Base-by-base conservation (phyloP, 2,888 invertebrate species). In the Ochlodes sylvanus region DNA sequence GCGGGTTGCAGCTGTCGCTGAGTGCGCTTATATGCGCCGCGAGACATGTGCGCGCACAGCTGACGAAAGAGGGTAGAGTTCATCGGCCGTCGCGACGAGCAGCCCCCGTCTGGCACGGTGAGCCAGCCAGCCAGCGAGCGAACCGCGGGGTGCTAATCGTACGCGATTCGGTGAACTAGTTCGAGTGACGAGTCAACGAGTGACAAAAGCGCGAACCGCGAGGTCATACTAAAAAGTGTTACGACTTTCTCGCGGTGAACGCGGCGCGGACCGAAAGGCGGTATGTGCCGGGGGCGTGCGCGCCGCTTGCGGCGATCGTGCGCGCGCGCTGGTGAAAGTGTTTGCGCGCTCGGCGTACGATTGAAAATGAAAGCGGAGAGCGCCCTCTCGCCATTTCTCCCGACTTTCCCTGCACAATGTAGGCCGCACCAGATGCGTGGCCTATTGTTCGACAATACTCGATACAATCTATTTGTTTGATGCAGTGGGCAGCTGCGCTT, bases 381-480 rank as follows among this genome's bases (percentile, higher is more conserved):
- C 87, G 90, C 92, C 90, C 90, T 90, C 90, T 92, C 90, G 92
- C 92, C 92, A 90, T 92, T 93, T 92, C 92, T 91, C 92, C 89
- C 77, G 89, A 92, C 93, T 92, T 92, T 93, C 93, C 92, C 92
- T 91, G 87, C 83, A 79, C 80, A 76, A 92, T 89, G 89, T 91
- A 83, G 90, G 92, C 83, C 92, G 84, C 86, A 82, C 86, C 87
- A 90, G 89, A 90, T 91, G 88, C 87, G 82, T 81, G 85, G 80
- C 84, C 87, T 82, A 90, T 91, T 90, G 92, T 91, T 87, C 82
- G 77, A 78, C 75, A 80, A 78, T 76, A 73, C 73, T 68, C 62
- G 62, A 55, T 67, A 61, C 47, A 38, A 67, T 67, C 52, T 55
- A 55, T 61, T 67, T 47, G 38, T 54, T 61, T 38, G 21, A 44